Evolutionary conservation across 2,113 vertebrate genomes (phyloP).

Genomic region (Dryoscopus gambensis): DNA sequence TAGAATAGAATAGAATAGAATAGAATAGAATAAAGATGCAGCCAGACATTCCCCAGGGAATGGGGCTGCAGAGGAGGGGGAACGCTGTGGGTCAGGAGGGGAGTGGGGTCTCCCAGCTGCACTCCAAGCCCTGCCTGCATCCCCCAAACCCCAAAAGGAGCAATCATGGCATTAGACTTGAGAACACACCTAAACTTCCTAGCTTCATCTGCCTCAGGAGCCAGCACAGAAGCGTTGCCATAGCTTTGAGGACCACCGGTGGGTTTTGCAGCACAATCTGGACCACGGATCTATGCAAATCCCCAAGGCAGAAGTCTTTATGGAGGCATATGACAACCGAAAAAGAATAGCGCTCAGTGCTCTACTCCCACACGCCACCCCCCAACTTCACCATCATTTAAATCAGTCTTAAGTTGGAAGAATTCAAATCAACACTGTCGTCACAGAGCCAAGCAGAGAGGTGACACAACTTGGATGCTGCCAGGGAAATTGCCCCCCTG

Average conservation of each 20-base stretch:
- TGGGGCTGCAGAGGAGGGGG: not conserved
- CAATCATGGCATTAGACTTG: fast-evolving
- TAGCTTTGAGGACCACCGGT: conserved; percentile 51
- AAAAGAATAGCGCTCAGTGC: conserved; percentile 60
- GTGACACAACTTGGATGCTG: conserved; percentile 54
- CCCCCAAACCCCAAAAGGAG: not conserved
- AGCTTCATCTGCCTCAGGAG: not conserved
- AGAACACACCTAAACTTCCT: conserved; percentile 4
- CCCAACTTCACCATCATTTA: conserved; percentile 58
- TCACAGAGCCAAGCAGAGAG: conserved; percentile 53
- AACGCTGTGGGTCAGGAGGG: fast-evolving
- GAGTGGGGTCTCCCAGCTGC: not conserved
- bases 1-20: not conserved
- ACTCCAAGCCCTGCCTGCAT: not conserved
- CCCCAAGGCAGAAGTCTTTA: conserved; percentile 62
- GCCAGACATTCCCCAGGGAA: not conserved
- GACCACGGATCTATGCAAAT: conserved; percentile 46
- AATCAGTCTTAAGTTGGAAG: conserved; percentile 60
- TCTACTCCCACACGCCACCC: conserved; percentile 60
- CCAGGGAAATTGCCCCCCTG: conserved; percentile 51
- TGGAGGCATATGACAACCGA: conserved; percentile 58
- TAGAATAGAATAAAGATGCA: not conserved
- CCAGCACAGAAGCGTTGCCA: not conserved
- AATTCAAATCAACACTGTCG: conserved; percentile 61
- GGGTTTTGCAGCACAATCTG: conserved; percentile 43